phyloP scores from a whole-genome alignment of 2,888 invertebrate genomes.

The Tetranychus truncatus region DNA sequence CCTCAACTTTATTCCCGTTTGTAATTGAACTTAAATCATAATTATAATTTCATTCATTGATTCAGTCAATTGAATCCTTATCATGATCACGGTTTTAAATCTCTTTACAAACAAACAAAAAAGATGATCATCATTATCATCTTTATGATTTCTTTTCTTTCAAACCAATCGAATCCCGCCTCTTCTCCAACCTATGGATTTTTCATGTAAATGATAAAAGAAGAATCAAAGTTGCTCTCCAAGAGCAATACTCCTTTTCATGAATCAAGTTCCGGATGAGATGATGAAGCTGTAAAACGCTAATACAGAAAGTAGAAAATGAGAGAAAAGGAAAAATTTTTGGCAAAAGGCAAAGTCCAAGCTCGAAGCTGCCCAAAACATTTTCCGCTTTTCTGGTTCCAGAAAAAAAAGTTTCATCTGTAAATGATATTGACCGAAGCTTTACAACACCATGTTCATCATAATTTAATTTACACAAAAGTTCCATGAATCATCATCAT shows the following conservation, averaged over 20 bases:
- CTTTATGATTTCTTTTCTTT: background rate
- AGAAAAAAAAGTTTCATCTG: too few species aligned
- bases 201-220: background rate
- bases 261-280: background rate
- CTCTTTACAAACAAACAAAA: background rate
- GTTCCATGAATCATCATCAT: too few species aligned
- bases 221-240: background rate
- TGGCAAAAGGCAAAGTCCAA: too few species aligned
- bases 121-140: background rate
- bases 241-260: background rate
- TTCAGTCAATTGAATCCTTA: background rate
- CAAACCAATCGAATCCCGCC: too few species aligned
- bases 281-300: background rate
- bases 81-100: background rate
- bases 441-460: too few species aligned
- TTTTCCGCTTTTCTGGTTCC: too few species aligned
- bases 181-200: too few species aligned
- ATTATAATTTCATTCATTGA: slow-evolving; percentile 1
- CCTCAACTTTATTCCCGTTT: background rate
- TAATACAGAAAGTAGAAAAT: background rate
- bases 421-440: too few species aligned
- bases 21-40: background rate
- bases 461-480: too few species aligned
- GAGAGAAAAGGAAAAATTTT: background rate
- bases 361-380: too few species aligned